Conservation (phyloP, 2,113 vertebrate species). For the Ifrita kowaldi region DNA sequence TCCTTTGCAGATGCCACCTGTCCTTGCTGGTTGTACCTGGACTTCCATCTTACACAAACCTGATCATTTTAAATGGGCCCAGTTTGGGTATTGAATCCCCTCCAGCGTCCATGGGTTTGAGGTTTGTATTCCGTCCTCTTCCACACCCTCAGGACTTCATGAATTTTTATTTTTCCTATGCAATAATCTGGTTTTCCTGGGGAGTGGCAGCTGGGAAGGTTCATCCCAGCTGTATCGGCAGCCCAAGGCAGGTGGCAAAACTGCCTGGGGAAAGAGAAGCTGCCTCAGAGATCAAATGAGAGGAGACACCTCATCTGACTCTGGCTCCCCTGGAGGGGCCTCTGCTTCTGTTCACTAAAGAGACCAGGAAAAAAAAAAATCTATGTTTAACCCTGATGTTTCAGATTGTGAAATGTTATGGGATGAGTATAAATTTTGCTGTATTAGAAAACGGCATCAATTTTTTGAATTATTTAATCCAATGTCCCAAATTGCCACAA, state of each 20-base stretch:
- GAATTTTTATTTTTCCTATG: not conserved
- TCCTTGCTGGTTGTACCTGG: not conserved
- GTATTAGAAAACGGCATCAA: not conserved
- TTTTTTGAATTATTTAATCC: not conserved
- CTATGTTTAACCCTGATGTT: not conserved
- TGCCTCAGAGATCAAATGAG: not conserved
- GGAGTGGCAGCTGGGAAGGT: not conserved
- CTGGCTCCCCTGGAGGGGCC: not conserved
- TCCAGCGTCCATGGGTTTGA: not conserved
- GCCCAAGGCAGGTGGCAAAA: not conserved
- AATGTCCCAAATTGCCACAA: not conserved
- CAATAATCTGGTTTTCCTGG: not conserved
- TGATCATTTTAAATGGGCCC: fast-evolving
- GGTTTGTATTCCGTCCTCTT: not conserved
- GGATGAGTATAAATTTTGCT: not conserved
- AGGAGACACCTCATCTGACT: not conserved
- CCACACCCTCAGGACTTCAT: not conserved
- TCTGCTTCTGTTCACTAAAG: not conserved
- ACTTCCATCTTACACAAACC: not conserved
- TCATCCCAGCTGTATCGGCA: not conserved
- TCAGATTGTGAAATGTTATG: not conserved
- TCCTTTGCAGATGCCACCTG: not conserved
- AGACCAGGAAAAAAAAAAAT: not conserved
- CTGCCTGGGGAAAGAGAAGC: not conserved
- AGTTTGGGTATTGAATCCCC: not conserved